phyloP scores from a whole-genome alignment of 1,140 invertebrate genomes.

The Drosophila sp. region DNA sequence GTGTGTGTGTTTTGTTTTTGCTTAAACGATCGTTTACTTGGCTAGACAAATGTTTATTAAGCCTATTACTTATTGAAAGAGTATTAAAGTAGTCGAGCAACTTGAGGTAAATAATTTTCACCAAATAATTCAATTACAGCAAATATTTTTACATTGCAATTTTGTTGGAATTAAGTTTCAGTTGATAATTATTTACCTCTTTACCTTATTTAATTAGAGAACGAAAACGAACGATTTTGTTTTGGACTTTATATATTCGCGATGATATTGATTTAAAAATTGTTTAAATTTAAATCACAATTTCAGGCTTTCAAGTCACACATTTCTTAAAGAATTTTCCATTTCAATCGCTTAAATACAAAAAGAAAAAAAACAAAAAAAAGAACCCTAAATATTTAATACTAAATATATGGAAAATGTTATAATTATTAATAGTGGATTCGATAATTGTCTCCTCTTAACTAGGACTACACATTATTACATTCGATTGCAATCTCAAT shows the following conservation, averaged over 20 bases:
- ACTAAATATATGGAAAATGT: too few relatives aligned
- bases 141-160: conserved; percentile 15
- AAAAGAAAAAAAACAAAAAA: neutral
- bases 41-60: conserved; percentile 68
- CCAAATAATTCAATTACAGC: neutral
- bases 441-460: conserved; percentile 30
- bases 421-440: neutral
- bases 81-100: conserved; percentile 16
- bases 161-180: neutral
- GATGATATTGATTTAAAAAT: conserved; percentile 7
- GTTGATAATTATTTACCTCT: conserved; percentile 17
- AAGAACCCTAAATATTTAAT: neutral
- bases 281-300: conserved; percentile 42
- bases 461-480: conserved; percentile 51
- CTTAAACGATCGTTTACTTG: conserved; percentile 73
- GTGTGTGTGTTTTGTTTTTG: conserved; percentile 42
- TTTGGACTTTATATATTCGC: conserved; percentile 8
- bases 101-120: conserved; percentile 36
- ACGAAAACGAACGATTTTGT: neutral
- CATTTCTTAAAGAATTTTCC: neutral
- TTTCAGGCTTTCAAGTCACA: conserved; percentile 16
- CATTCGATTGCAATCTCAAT: conserved; percentile 32
- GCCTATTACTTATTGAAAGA: conserved; percentile 47
- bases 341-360: conserved; percentile 3
- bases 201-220: neutral